A percentile compares a stretch with the other conserved stretches of the same genome.
Evolutionary conservation across 2,888 invertebrate genomes (phyloP).

Genomic region (Cryptocephalus primarius): DNA sequence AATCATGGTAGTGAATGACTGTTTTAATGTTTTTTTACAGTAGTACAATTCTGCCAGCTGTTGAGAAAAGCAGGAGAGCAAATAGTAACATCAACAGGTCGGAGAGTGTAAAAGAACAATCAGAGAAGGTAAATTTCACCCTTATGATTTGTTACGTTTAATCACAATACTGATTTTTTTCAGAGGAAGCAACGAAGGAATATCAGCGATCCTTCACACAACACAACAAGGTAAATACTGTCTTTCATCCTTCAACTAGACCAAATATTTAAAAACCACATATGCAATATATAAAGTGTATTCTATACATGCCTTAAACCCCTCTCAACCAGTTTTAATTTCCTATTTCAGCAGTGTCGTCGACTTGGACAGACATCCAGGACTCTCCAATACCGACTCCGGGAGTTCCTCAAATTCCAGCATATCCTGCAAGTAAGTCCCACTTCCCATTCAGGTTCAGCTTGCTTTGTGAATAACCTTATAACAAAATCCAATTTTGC

Average conservation of each 20-base stretch:
- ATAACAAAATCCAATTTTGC: too few species aligned
- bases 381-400: constrained; percentile 44
- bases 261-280: too few species aligned
- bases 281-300: too few species aligned
- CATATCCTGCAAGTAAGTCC: constrained; percentile 46
- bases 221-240: constrained; percentile 52
- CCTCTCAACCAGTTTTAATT: not conserved
- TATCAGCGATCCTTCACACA: constrained; percentile 71
- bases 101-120: constrained; percentile 37
- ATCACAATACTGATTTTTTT: constrained; percentile 1
- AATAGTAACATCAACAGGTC: constrained; percentile 35
- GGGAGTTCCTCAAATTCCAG: constrained; percentile 64
- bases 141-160: not conserved
- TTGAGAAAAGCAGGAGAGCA: constrained; percentile 29
- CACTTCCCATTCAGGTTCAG: constrained; percentile 2
- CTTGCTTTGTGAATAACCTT: constrained; percentile 1
- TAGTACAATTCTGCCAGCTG: constrained; percentile 29
- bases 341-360: constrained; percentile 46
- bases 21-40: constrained; percentile 22
- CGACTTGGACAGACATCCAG: constrained; percentile 42
- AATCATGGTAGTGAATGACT: too few species aligned
- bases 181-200: constrained; percentile 62
- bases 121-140: constrained; percentile 29
- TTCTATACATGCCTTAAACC: too few species aligned
- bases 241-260: too few species aligned